Base-by-base conservation (phyloP, 2,888 invertebrate species). In the Petrolisthes manimaculis region DNA sequence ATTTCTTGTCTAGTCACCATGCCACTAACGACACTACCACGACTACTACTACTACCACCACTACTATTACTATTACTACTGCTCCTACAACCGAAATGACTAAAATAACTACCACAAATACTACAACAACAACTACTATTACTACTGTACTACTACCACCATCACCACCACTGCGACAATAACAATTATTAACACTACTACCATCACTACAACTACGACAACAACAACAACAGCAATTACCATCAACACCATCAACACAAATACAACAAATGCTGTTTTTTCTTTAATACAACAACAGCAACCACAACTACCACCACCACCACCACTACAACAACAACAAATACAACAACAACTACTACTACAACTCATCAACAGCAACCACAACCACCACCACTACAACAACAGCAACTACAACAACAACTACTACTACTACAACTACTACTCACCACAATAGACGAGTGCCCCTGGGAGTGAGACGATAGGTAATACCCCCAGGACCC, bases 401-500 rank as follows among this genome's bases (percentile, higher is more conserved):
- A 12, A 18, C 74, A 8, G 1, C 74, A 18, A 12, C 24, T 2
- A 12, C 21, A 2, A 12, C 74, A 2, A 74, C 21, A 0, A n/a
- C 74, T 74, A 74, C 21, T 74, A 0, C 74, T n/a, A n/a, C 14
- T 74, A 12, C 74, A 2, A 67, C 67, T 67, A 55, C 5, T 14
- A 92, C 93, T 94, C 92, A 96, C 97, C 97, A 92, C 96, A 96
- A 91, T 95, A 94, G 79, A 96, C 95, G 51, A 97, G 94, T 54
- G 96, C 94, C 91, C 95, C 95, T 0, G 97, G 96, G 87, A 97
- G 93, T 0, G 96, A 95, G 18, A 97, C 95, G 2, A 97, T 95
- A 0, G 97, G 97, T 92, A 97, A 96, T 0, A 97, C 96, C 75
- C 97, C 97, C 92, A 97, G 96, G 79, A 97, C 94, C 92, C 97